These are phyloP conservation scores for Jaculus jaculus DNA, from an alignment of 2,113 vertebrate genomes.

Conservation along the genomic window DNA sequence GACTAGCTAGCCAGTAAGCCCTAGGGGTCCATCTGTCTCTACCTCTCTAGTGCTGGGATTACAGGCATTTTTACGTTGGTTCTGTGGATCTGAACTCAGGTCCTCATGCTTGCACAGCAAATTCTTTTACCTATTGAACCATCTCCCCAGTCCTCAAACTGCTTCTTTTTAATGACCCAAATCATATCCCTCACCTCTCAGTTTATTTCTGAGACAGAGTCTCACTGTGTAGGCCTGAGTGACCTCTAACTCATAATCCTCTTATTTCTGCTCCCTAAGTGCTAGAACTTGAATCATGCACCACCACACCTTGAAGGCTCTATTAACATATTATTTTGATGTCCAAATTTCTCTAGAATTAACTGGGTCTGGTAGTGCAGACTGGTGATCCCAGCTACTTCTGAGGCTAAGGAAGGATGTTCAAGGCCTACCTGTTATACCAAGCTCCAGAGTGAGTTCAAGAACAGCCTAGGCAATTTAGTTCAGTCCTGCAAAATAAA, in stretches of 20 bases:
- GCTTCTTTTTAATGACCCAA: not conserved
- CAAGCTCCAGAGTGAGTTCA: not conserved
- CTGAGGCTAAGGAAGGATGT: not conserved
- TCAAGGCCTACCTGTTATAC: not conserved
- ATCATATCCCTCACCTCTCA: not conserved
- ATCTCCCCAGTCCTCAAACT: not conserved
- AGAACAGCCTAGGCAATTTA: no score
- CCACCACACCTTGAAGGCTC: not conserved
- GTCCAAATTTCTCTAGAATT: slow-evolving; percentile 8
- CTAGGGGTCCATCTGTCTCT: no score
- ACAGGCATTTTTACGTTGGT: no score
- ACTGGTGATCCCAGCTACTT: not conserved
- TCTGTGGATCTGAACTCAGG: no score
- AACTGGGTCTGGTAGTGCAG: not conserved
- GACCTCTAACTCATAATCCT: not conserved
- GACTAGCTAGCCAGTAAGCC: no score
- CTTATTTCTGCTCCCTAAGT: not conserved
- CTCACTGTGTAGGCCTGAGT: not conserved
- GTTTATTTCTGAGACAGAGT: not conserved
- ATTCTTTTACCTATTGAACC: no score
- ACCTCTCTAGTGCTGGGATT: no score
- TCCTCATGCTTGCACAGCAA: no score
- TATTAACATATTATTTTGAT: slow-evolving; percentile 50
- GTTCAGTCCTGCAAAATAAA: not conserved
- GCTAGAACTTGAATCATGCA: not conserved